Evolutionary conservation across 37 sponge, comb jelly and placozoan species (phyloP), one percentile per base, ranked within the genome.

Genomic region (Ianthella basta): DNA sequence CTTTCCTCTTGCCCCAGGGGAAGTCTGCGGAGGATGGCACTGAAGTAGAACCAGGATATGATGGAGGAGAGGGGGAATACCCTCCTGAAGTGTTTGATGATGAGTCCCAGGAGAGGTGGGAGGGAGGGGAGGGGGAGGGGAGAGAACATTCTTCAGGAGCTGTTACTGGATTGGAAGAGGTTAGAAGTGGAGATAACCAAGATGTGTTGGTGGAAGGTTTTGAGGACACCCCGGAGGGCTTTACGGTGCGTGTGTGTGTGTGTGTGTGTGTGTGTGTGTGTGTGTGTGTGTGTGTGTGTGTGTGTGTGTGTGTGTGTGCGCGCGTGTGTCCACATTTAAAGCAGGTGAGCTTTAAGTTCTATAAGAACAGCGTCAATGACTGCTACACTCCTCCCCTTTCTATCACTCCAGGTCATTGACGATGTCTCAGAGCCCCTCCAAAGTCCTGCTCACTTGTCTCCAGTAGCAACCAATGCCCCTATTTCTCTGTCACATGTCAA

Each of bases 251-350:
- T 70, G 63, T 61, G 63, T 61, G 18, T 82, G 64, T 60, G 23
- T 18, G 35, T 82, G 82, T 60, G 23, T 82, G 63, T 82, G n/a
- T 12, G 29, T 80, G 37, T 56, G 55, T 80, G 33, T 33, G 16
- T 57, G 37, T 80, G 81, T 80, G 60, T 16, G 60, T 56, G 37
- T 80, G 81, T 33, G 37, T 56, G 81, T 80, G 81, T 80, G 60
- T 80, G 75, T 57, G 59, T 74, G 77, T 57, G 74, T 74, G 32
- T 56, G 77, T 54, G 59, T 75, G 60, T 74, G 32, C 80, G 59
- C 24, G 33, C 80, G 59, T 84, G 74, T 84, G 63, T 84, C 15
- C 53, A 24, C 50, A 24, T 77, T 32, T 21, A 32, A 34, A 15
- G 16, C 16, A 24, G 18, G 38, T 39, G n/a, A n/a, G n/a, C n/a